Conservation (phyloP, 1,140 invertebrate genomes). For the Cepaea nemoralis region DNA sequence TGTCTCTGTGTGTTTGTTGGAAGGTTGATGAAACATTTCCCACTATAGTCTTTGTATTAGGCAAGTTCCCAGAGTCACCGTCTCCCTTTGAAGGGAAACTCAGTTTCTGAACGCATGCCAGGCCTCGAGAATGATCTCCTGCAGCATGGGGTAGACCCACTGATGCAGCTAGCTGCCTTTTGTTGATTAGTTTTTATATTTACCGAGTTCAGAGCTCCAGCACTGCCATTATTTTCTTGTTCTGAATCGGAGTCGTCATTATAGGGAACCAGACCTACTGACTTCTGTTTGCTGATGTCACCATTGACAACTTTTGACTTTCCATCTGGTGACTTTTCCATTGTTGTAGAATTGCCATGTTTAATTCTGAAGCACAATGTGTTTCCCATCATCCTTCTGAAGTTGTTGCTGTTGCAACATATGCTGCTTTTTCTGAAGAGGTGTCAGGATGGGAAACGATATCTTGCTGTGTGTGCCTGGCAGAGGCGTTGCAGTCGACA, state of each 20-base stretch:
- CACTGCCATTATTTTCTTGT: conserved; percentile 38
- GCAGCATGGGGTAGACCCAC: not conserved
- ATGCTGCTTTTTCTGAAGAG: conserved; percentile 43
- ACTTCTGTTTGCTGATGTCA: conserved; percentile 13
- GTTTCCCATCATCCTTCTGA: conserved; percentile 33
- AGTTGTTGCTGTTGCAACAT: conserved; percentile 3
- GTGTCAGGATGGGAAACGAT: conserved; percentile 58
- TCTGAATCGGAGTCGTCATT: conserved; percentile 69
- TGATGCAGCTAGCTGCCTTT: not conserved
- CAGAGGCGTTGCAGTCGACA: conserved; percentile 7
- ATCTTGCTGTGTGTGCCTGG: conserved; percentile 48
- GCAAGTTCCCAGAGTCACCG: not conserved
- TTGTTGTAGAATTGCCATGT: conserved; percentile 65
- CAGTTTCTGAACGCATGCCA: not conserved
- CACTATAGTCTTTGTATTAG: not conserved
- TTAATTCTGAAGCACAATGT: conserved; percentile 71
- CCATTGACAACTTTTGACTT: conserved; percentile 56
- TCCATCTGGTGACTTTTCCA: conserved; percentile 62
- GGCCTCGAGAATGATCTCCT: not conserved
- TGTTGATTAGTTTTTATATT: not conserved
- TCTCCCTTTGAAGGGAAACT: not conserved
- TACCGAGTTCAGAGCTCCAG: not conserved
- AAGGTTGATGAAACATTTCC: not conserved
- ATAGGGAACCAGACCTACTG: conserved; percentile 67
- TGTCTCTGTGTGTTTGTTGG: not conserved